These are phyloP conservation scores for Notoglanidium macrostoma DNA, from an alignment of 2,797 vertebrate species.

Conservation along the genomic window DNA sequence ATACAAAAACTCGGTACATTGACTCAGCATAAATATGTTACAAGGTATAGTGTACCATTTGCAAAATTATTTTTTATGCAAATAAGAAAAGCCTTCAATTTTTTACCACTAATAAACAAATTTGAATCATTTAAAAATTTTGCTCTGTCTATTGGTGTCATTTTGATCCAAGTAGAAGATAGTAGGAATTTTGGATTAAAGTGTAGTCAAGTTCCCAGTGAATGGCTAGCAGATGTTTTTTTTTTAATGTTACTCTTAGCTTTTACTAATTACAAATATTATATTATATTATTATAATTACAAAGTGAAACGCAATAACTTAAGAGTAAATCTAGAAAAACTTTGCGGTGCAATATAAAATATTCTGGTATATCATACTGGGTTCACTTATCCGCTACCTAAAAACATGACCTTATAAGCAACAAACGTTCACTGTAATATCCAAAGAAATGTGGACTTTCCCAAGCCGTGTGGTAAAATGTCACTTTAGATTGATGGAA, in stretches of 20 bases:
- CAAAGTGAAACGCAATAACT: neutral
- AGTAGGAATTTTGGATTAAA: neutral
- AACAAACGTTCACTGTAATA: neutral
- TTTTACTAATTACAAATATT: neutral
- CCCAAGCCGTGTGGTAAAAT: neutral
- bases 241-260: neutral
- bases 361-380: neutral
- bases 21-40: neutral
- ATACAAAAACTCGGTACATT: neutral
- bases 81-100: neutral
- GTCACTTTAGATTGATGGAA: neutral
- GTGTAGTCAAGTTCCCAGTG: neutral
- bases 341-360: neutral
- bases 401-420: neutral
- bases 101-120: neutral
- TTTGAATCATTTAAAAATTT: neutral
- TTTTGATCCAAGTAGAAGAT: neutral
- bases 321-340: neutral
- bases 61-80: neutral
- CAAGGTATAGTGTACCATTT: neutral
- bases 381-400: neutral
- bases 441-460: neutral
- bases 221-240: neutral
- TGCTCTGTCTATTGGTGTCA: neutral
- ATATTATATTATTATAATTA: too few species aligned